phyloP scores from a whole-genome alignment of 2,888 invertebrate genomes.

The Pyralis farinalis region DNA sequence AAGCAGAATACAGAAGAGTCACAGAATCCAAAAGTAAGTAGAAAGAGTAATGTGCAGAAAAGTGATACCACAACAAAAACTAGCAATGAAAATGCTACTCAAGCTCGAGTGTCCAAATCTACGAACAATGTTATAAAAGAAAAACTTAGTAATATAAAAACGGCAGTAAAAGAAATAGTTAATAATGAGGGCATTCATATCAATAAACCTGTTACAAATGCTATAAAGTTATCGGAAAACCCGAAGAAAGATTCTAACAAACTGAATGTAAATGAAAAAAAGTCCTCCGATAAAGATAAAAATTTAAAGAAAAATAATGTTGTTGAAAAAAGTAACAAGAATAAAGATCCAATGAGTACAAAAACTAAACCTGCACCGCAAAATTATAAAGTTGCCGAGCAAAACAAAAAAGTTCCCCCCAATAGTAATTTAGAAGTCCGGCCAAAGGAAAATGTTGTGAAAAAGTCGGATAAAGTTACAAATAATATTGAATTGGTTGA shows the following conservation, averaged over 20 bases:
- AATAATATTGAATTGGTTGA: constrained; percentile 9
- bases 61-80: no score
- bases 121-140: constrained; percentile 3
- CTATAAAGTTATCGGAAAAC: constrained; percentile 2
- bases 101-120: neutral
- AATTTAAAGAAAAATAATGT: no score
- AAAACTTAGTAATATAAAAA: constrained; percentile 9
- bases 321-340: no score
- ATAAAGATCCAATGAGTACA: no score
- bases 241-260: constrained; percentile 10
- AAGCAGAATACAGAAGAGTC: no score
- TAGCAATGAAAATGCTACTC: neutral
- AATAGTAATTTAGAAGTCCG: neutral
- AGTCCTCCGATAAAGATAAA: no score
- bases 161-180: no score
- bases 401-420: constrained; percentile 6
- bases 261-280: no score
- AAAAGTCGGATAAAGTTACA: constrained; percentile 12
- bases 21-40: no score
- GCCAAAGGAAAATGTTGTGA: neutral
- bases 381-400: constrained; percentile 3
- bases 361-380: no score
- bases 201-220: constrained; percentile 14
- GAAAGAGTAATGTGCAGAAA: no score
- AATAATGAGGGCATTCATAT: constrained; percentile 6